phyloP scores from a whole-genome alignment of 2,888 invertebrate genomes.

The Stenodera caucasica region DNA sequence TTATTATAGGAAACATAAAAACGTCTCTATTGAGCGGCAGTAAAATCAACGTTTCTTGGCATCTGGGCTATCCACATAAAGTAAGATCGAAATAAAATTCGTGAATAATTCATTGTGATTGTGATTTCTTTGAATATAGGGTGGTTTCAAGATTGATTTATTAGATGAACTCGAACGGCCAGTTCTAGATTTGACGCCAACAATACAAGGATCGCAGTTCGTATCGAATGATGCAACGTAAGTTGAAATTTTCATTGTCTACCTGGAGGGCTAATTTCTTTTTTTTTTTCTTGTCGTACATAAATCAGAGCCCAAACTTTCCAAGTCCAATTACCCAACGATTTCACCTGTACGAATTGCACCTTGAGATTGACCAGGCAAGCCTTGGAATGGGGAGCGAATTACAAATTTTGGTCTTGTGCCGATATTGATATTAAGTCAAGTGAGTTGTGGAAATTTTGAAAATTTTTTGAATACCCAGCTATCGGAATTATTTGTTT shows the following conservation, averaged over 20 bases:
- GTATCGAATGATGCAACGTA: conserved; percentile 85
- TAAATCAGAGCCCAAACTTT: conserved; percentile 77
- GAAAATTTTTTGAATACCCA: too few species aligned
- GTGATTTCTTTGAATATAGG: conserved; percentile 61
- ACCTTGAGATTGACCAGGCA: conserved; percentile 86
- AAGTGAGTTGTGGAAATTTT: conserved; percentile 61
- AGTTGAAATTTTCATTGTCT: conserved; percentile 51
- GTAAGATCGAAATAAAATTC: conserved; percentile 58
- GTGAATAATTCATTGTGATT: neutral
- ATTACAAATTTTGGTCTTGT: conserved; percentile 93
- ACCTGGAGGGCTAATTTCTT: too few species aligned
- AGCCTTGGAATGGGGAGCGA: conserved; percentile 84
- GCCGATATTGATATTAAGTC: conserved; percentile 85
- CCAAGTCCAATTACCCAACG: conserved; percentile 75
- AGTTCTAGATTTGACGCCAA: conserved; percentile 80
- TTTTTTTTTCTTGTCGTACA: too few species aligned
- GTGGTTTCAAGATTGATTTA: conserved; percentile 87
- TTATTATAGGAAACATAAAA: conserved; percentile 67
- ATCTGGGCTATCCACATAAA: conserved; percentile 89
- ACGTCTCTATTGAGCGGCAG: conserved; percentile 82
- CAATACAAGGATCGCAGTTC: conserved; percentile 77
- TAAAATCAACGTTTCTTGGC: conserved; percentile 88
- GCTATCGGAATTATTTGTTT: conserved; percentile 36
- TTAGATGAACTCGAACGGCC: conserved; percentile 83
- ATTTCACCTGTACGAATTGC: conserved; percentile 86